Evolutionary conservation across 2,113 vertebrate genomes (phyloP).

Genomic region (Cheilinus undulatus): DNA sequence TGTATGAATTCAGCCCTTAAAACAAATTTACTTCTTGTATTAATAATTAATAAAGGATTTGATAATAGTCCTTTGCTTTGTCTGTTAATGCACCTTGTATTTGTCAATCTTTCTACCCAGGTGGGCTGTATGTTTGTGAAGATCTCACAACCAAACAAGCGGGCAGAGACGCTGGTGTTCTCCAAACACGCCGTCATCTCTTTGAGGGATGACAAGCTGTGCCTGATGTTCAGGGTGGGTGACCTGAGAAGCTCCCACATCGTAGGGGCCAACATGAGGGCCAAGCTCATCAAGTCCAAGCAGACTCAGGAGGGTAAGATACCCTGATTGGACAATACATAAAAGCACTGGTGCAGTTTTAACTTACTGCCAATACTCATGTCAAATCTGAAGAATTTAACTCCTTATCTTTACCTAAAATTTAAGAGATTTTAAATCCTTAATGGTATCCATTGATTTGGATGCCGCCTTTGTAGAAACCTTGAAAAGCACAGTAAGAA

Average conservation of each 20-base stretch:
- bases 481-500: not conserved
- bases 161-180: slow-evolving; percentile 86
- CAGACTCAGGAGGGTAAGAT: slow-evolving; percentile 85
- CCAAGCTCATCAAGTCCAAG: slow-evolving; percentile 88
- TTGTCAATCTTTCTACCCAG: slow-evolving; percentile 48
- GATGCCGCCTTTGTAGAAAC: too few species aligned
- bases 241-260: slow-evolving; percentile 87
- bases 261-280: slow-evolving; percentile 87
- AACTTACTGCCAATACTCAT: not conserved
- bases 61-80: not conserved
- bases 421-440: too few species aligned
- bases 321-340: not conserved
- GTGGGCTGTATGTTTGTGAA: slow-evolving; percentile 89
- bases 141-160: slow-evolving; percentile 87
- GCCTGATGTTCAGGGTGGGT: slow-evolving; percentile 86
- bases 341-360: not conserved
- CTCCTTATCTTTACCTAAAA: too few species aligned
- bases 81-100: not conserved
- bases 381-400: too few species aligned
- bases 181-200: slow-evolving; percentile 86
- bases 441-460: too few species aligned
- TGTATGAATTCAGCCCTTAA: slow-evolving; percentile 14
- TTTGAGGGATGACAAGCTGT: slow-evolving; percentile 83
- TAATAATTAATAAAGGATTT: not conserved
- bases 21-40: not conserved